Evolutionary conservation across 2,113 vertebrate species (phyloP).

Genomic region (Ctenomys sociabilis): DNA sequence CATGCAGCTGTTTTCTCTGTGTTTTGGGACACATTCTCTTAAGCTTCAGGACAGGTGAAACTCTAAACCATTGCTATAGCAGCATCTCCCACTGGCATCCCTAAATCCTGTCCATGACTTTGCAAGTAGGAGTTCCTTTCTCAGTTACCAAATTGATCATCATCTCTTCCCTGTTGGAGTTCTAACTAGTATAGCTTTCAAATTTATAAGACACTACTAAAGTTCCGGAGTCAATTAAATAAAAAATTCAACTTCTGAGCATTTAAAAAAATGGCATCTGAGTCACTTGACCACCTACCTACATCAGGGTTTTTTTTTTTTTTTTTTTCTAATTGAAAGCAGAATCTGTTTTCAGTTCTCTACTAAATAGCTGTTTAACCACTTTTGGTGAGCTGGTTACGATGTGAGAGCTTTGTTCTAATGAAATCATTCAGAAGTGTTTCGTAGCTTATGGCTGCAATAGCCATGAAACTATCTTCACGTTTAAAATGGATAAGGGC

Average conservation of each 20-base stretch:
- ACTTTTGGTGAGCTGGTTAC: slow-evolving; percentile 63
- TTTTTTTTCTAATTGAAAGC: slow-evolving; percentile 18
- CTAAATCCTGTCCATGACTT: neutral
- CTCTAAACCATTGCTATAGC: neutral
- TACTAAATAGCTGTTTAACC: slow-evolving; percentile 38
- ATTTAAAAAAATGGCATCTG: slow-evolving; percentile 28
- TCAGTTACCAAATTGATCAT: neutral
- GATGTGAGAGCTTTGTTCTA: slow-evolving; percentile 11
- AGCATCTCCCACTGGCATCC: neutral
- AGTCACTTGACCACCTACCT: slow-evolving; percentile 9
- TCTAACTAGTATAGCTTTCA: slow-evolving; percentile 16
- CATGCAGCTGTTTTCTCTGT: neutral
- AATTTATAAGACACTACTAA: slow-evolving; percentile 49
- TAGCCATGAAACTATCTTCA: slow-evolving; percentile 53
- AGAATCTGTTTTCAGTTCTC: neutral
- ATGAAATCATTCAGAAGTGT: slow-evolving; percentile 3
- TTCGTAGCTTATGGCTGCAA: slow-evolving; percentile 24
- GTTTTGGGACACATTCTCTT: neutral
- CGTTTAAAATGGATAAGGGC: slow-evolving; percentile 34
- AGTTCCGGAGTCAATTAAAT: slow-evolving; percentile 61
- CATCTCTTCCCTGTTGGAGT: slow-evolving; percentile 48
- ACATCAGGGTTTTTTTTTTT: slow-evolving; percentile 25
- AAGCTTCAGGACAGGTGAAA: neutral
- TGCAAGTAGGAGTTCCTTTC: neutral
- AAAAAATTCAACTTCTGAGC: slow-evolving; percentile 59